Conservation (phyloP, 2,888 invertebrate genomes). For the Ennomos quercinarius region DNA sequence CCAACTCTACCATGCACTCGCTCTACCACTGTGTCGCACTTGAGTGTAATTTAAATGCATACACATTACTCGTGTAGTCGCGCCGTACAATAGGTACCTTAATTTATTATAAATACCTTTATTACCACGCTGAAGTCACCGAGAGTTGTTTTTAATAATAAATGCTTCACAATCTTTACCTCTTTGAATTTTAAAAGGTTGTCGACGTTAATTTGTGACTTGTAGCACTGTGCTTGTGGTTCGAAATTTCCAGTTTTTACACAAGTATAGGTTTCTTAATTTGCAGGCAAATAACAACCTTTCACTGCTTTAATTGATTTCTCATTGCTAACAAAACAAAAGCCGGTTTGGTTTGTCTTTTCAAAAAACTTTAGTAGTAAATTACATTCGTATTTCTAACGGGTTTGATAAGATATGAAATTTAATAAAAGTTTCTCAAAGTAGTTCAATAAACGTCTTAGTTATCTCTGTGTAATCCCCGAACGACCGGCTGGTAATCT, state of each 20-base stretch:
- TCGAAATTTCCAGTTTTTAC: background rate
- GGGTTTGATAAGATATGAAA: conserved; percentile 53
- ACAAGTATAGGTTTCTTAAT: conserved; percentile 1
- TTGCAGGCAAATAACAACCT: conserved; percentile 4
- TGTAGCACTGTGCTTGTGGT: no score
- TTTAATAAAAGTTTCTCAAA: conserved; percentile 62
- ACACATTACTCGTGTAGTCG: conserved; percentile 65
- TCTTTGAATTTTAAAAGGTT: conserved; percentile 16
- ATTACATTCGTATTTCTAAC: conserved; percentile 50
- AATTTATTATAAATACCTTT: conserved; percentile 72
- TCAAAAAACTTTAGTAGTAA: conserved; percentile 44
- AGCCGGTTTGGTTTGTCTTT: conserved; percentile 31
- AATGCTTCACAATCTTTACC: conserved; percentile 26
- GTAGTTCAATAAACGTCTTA: conserved; percentile 66
- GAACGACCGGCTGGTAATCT: conserved; percentile 66
- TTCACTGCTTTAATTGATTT: conserved; percentile 12
- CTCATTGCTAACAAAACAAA: conserved; percentile 19
- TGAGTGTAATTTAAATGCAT: conserved; percentile 77
- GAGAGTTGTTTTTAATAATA: conserved; percentile 41
- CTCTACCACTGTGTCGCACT: conserved; percentile 55
- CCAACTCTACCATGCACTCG: conserved; percentile 1
- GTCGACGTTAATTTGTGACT: background rate
- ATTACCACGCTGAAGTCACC: conserved; percentile 51
- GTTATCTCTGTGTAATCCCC: conserved; percentile 68
- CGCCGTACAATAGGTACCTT: conserved; percentile 58